Evolutionary conservation across 2,888 invertebrate species (phyloP).

Genomic region (Argynnis bischoffii): DNA sequence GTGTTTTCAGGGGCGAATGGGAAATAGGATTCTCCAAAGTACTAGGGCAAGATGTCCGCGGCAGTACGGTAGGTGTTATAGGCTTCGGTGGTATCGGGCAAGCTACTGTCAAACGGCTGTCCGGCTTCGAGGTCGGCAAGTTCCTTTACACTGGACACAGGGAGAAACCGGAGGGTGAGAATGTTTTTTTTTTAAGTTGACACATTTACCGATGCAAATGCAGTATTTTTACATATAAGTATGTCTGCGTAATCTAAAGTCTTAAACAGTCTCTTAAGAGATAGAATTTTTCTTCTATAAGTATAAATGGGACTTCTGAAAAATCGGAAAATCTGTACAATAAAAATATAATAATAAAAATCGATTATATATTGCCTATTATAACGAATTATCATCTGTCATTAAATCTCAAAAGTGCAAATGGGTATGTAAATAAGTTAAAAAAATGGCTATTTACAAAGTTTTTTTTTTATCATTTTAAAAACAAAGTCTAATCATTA

Average conservation of each 20-base stretch:
- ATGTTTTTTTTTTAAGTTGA: no score
- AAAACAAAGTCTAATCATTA: not conserved
- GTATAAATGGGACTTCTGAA: no score
- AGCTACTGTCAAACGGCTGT: conserved; percentile 88
- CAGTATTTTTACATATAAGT: no score
- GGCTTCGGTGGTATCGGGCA: conserved; percentile 93
- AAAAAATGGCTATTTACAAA: not conserved
- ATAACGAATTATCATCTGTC: no score
- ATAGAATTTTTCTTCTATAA: no score
- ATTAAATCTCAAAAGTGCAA: no score
- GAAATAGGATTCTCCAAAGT: conserved; percentile 87
- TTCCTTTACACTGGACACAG: conserved; percentile 89
- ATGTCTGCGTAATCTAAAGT: no score
- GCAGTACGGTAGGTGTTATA: conserved; percentile 91
- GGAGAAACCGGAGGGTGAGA: conserved; percentile 83
- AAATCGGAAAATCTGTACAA: no score
- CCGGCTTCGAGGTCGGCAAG: conserved; percentile 87
- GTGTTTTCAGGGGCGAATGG: conserved; percentile 84
- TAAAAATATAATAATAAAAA: no score
- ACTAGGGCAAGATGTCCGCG: conserved; percentile 89
- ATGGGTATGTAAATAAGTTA: not conserved
- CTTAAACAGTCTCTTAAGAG: no score
- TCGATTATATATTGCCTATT: no score
- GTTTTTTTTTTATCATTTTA: not conserved
- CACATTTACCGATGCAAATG: no score